Evolutionary conservation across 1,140 invertebrate genomes (phyloP), one percentile per base, ranked within the genome.

Genomic region (Pemphigus obesinymphae): DNA sequence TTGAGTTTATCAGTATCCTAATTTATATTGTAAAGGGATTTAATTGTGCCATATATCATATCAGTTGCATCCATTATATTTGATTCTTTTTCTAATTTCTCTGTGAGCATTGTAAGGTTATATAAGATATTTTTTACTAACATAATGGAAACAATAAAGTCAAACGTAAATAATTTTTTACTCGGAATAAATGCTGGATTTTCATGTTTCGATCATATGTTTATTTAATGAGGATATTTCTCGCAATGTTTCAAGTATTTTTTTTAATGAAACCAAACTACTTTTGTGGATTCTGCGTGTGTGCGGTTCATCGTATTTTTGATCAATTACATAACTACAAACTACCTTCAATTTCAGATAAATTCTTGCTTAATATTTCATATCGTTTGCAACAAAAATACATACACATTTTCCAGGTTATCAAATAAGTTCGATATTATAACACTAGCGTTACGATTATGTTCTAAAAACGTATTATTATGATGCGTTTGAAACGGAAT

Each of bases 331-430:
- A 48, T 15, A 48, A 48, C 45, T 48, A 15, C 45, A 48, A 48
- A 48, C 45, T 48, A 48, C 15, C 45, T 48, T 48, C 45, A 48
- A 48, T 48, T 48, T 48, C 45, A 15, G 45, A 48, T 48, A 48
- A 48, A 8, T 48, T 48, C 45, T 48, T 48, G 15, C 15, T 48
- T 48, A 48, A 48, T 8, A 15, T 8, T 48, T 7, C 45, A 7
- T 48, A 75, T 15, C 72, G 37, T 45, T 75, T 75, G 8, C 34
- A 45, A 48, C 72, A 75, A 75, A 15, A 75, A 75, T 8, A 45
- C n/a, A n/a, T 45, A 75, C 11, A 45, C 43, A 15, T 8, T 23
- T 75, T 75, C 26, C n/a, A 75, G 23, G 26, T 20, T 48, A n/a
- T 48, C 26, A 15, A 75, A 43, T 20, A 75, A 5, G 20, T 75